phyloP scores from a whole-genome alignment of 2,888 invertebrate genomes.

The Amphipyra tragopoginis region DNA sequence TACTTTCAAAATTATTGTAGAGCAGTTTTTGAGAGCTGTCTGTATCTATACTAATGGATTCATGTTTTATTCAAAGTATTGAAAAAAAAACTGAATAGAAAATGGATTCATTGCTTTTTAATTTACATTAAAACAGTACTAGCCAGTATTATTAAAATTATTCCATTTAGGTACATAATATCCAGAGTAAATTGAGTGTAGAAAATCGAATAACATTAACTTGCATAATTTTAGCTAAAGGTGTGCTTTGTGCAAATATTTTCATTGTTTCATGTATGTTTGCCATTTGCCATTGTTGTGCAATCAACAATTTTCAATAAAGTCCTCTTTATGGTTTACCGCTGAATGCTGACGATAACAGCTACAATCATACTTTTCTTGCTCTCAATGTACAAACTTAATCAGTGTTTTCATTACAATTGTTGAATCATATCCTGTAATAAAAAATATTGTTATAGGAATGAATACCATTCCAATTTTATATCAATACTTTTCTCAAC shows the following conservation, averaged over 20 bases:
- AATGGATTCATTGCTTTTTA: too few species aligned
- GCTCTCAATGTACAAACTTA: constrained; percentile 69
- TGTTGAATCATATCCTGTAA: constrained; percentile 76
- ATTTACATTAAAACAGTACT: too few species aligned
- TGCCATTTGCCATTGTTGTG: constrained; percentile 83
- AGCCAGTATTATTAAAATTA: too few species aligned
- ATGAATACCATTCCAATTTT: constrained; percentile 23
- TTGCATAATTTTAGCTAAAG: constrained; percentile 66
- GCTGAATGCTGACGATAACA: constrained; percentile 77
- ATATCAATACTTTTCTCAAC: background rate
- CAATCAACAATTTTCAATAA: constrained; percentile 88
- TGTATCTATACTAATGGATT: too few species aligned
- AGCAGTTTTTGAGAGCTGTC: too few species aligned
- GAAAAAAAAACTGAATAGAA: too few species aligned
- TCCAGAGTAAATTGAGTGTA: background rate
- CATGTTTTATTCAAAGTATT: too few species aligned
- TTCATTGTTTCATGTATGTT: constrained; percentile 81
- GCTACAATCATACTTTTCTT: constrained; percentile 65
- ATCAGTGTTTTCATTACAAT: constrained; percentile 80
- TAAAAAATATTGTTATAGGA: constrained; percentile 40
- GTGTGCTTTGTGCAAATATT: constrained; percentile 70
- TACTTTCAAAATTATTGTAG: too few species aligned
- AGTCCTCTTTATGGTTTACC: constrained; percentile 81
- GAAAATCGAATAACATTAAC: constrained; percentile 49
- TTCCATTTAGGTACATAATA: too few species aligned